Conservation (phyloP, 2,888 invertebrate genomes). For the Drosophila mercatorum region DNA sequence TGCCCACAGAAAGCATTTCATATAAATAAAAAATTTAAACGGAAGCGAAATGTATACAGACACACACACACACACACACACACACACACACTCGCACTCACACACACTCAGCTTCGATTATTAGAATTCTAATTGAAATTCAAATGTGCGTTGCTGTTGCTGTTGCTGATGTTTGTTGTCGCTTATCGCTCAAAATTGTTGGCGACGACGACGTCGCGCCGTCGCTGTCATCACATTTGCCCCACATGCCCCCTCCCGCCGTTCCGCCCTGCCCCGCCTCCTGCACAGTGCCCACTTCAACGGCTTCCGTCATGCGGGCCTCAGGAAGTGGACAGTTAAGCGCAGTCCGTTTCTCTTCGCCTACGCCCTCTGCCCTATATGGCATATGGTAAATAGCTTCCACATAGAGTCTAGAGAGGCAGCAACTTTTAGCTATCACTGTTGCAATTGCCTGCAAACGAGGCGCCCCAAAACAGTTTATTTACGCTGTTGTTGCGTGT, state of each 20-base stretch:
- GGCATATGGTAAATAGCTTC: constrained; percentile 16
- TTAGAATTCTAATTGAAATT: constrained; percentile 81
- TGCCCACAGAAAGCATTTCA: constrained; percentile 41
- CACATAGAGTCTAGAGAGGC: neutral
- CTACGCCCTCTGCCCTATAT: constrained; percentile 9
- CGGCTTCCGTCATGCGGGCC: constrained; percentile 74
- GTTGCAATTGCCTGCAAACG: constrained; percentile 5
- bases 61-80: constrained; percentile 32
- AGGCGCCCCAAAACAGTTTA: constrained; percentile 23
- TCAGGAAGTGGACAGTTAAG: constrained; percentile 81
- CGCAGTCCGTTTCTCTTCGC: constrained; percentile 15
- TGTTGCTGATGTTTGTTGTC: constrained; percentile 26
- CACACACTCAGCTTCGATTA: constrained; percentile 62
- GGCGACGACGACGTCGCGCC: constrained; percentile 27
- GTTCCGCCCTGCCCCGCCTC: neutral
- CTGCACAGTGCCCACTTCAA: constrained; percentile 16
- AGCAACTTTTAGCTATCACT: constrained; percentile 5
- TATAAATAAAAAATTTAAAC: constrained; percentile 54
- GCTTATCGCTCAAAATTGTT: constrained; percentile 49
- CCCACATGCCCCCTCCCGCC: constrained; percentile 1
- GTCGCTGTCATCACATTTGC: constrained; percentile 37
- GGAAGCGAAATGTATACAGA: constrained; percentile 69
- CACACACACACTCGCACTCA: constrained; percentile 22
- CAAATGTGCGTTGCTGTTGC: constrained; percentile 68
- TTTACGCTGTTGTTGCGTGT: neutral